Base-by-base conservation (phyloP, 2,797 vertebrate genomes). In the Mionectes olivaceus region DNA sequence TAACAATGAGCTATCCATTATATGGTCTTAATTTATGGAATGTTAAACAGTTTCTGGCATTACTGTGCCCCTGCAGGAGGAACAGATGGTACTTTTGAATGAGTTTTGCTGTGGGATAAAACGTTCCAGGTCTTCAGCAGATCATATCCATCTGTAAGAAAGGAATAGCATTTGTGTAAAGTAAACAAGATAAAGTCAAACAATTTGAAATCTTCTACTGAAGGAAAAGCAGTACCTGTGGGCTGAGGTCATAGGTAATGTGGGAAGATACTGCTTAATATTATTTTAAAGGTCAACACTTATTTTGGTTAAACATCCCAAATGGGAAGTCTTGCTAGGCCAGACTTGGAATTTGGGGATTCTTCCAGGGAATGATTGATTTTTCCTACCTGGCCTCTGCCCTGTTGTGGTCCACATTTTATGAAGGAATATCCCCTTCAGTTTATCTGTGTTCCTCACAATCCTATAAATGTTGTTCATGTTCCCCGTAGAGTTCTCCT, bases 1-100 rank as follows among this genome's bases (percentile, higher is more conserved):
- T 65, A 91, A 87, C 90, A 79, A 75, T 57, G 82, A 90, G 52
- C 84, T 83, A 73, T 80, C 94, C 87, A 56, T 95, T 88, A 49
- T 81, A 79, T 92, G 83, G 68, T 89, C 92, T 83, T 94, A 92
- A 95, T 96, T 96, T 97, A 97, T 96, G 91, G 87, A 95, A 97
- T 90, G 74, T 89, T 95, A 78, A 96, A 93, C 81, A 93, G 75
- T 95, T 95, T 89, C 75, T 97, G 89, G 92, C 83, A 49, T 90
- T 89, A 46, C 61, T 91, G 73, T 96, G 92, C 78, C 97, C 94
- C 91, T 96, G 75, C 89, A 93, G 93, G 93, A 97, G 79, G 94
- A 97, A 94, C 94, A 97, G 95, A 97, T 97, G 96, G 94, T 94
- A 85, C 77, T 95, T 88, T 69, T 96, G 92, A 94, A 91, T 88